Evolutionary conservation across 2,888 invertebrate genomes (phyloP).

Genomic region (Cantharis flavilabris): DNA sequence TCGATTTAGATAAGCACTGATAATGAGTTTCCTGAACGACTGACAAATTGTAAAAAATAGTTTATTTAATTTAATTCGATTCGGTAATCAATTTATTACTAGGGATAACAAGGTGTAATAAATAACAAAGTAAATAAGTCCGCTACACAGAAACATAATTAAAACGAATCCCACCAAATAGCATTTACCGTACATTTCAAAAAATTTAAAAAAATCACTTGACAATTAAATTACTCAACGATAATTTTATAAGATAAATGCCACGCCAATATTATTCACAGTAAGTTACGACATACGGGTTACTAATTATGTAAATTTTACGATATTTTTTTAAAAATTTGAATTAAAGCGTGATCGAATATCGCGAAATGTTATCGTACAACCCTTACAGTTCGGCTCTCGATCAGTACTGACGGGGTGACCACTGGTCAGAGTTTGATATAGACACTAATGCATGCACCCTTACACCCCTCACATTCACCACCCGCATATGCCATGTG

Average conservation of each 20-base stretch:
- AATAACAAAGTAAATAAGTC: conserved; percentile 45
- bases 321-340: no score
- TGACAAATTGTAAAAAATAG: conserved; percentile 3
- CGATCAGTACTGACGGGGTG: conserved; percentile 46
- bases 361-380: conserved; percentile 6
- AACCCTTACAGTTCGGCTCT: conserved; percentile 23
- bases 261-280: conserved; percentile 11
- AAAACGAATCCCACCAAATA: conserved; percentile 35
- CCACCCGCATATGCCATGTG: conserved; percentile 45
- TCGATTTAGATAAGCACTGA: conserved; percentile 26
- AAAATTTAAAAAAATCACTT: neutral
- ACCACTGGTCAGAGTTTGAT: conserved; percentile 53
- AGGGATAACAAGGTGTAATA: conserved; percentile 39
- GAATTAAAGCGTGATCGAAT: neutral
- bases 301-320: neutral
- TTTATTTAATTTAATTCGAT: neutral
- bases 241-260: conserved; percentile 10
- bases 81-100: conserved; percentile 19
- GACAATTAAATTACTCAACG: neutral
- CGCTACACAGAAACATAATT: conserved; percentile 44
- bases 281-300: neutral
- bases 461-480: conserved; percentile 42
- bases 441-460: conserved; percentile 55
- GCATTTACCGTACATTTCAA: conserved; percentile 14
- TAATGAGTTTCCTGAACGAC: conserved; percentile 19